Conservation (phyloP, 2,797 vertebrate species). For the Rhyacichthys aspro region DNA sequence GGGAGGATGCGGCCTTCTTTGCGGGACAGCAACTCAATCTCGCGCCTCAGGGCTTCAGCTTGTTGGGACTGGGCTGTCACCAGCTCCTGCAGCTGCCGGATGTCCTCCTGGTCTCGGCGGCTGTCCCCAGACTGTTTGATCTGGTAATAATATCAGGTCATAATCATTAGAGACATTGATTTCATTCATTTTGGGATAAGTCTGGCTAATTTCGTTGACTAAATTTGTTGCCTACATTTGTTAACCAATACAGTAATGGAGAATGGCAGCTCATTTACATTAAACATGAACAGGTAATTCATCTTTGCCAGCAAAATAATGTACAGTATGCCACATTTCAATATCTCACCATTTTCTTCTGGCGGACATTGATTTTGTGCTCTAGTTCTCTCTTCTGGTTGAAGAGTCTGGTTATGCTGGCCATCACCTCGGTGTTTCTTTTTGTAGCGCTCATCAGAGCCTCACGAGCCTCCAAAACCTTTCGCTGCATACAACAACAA, state of each 20-base stretch:
- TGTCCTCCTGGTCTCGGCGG: conserved; percentile 67
- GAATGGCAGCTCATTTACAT: too few species aligned
- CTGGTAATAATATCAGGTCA: conserved; percentile 58
- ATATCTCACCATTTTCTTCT: conserved; percentile 77
- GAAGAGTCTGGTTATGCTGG: conserved; percentile 72
- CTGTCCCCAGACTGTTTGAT: conserved; percentile 75
- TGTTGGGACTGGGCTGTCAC: conserved; percentile 66
- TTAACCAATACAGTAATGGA: too few species aligned
- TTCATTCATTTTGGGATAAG: too few species aligned
- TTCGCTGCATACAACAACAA: conserved; percentile 69
- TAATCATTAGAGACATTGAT: not conserved
- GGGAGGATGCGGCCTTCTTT: conserved; percentile 74
- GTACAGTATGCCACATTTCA: too few species aligned
- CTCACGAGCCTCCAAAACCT: conserved; percentile 71
- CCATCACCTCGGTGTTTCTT: conserved; percentile 80
- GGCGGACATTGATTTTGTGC: conserved; percentile 73
- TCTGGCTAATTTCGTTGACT: too few species aligned
- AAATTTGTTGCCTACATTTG: too few species aligned
- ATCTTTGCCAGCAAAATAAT: too few species aligned
- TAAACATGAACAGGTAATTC: too few species aligned
- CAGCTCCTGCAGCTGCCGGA: conserved; percentile 63
- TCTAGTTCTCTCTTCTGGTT: conserved; percentile 82
- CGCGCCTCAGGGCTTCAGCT: conserved; percentile 69
- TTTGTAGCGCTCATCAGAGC: conserved; percentile 79
- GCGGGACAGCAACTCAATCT: conserved; percentile 76